phyloP scores from a whole-genome alignment of 2,797 vertebrate species.

The Erethizon dorsatum region DNA sequence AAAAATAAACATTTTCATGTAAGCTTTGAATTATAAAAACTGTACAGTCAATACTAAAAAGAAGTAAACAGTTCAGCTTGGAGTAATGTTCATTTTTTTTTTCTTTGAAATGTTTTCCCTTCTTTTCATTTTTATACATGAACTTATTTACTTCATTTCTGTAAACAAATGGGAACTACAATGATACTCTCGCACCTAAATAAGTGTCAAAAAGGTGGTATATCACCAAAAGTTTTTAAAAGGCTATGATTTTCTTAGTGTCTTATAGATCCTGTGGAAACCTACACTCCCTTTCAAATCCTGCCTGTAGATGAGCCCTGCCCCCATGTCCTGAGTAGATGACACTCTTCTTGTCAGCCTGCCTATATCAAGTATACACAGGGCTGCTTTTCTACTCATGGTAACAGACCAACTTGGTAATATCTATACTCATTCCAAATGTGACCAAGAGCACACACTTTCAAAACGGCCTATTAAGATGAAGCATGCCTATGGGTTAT shows the following conservation, averaged over 20 bases:
- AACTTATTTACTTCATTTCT: not conserved
- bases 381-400: not conserved
- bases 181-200: not conserved
- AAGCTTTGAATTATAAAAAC: slow-evolving; percentile 5
- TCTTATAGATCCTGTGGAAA: not conserved
- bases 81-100: not conserved
- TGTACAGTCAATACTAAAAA: not conserved
- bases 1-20: slow-evolving; percentile 15
- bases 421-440: not conserved
- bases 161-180: not conserved
- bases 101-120: not conserved
- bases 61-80: not conserved
- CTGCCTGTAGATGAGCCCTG: rapidly evolving
- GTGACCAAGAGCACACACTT: not conserved
- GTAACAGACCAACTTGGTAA: not conserved
- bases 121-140: not conserved
- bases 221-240: not conserved
- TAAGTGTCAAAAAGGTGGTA: not conserved
- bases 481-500: not conserved
- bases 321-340: too few relatives aligned
- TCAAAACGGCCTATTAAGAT: not conserved
- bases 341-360: not conserved
- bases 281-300: rapidly evolving
- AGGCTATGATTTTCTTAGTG: not conserved
- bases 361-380: too few relatives aligned